phyloP scores from a whole-genome alignment of 2,113 vertebrate species.

The Hirundichthys speculiger region DNA sequence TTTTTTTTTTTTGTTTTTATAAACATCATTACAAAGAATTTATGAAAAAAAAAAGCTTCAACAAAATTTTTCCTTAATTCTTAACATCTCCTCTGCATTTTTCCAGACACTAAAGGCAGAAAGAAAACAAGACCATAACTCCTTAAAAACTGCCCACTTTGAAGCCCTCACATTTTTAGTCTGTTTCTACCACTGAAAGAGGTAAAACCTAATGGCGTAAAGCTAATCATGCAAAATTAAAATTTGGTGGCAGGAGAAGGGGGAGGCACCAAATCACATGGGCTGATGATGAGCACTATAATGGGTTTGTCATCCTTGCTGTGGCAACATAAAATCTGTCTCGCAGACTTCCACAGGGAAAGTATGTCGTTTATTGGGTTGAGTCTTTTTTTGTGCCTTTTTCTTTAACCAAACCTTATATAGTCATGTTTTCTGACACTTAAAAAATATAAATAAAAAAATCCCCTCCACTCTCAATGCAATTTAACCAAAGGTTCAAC shows the following conservation, averaged over 20 bases:
- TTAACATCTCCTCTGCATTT: conserved; percentile 83
- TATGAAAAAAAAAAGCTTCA: conserved; percentile 11
- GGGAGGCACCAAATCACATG: conserved; percentile 92
- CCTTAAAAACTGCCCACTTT: conserved; percentile 92
- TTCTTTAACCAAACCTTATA: conserved; percentile 91
- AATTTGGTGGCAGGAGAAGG: conserved; percentile 87
- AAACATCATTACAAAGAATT: neutral
- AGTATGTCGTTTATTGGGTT: conserved; percentile 86
- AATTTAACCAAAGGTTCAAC: conserved; percentile 82
- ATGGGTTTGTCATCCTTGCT: conserved; percentile 89
- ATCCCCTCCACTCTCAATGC: conserved; percentile 88
- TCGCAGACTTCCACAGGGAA: conserved; percentile 87
- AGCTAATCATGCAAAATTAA: conserved; percentile 99
- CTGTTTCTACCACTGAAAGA: conserved; percentile 86
- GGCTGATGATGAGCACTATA: conserved; percentile 91
- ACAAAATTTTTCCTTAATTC: conserved; percentile 8
- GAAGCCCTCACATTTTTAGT: conserved; percentile 90
- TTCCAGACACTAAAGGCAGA: conserved; percentile 41
- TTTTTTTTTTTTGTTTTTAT: neutral
- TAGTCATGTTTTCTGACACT: conserved; percentile 94
- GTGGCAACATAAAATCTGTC: conserved; percentile 96
- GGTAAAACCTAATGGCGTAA: conserved; percentile 98
- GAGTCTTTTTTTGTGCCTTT: conserved; percentile 46
- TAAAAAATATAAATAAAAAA: conserved; percentile 88
- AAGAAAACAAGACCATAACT: conserved; percentile 31